These are phyloP conservation scores for Sesamia inferens DNA, from an alignment of 2,888 invertebrate species.

Conservation along the genomic window DNA sequence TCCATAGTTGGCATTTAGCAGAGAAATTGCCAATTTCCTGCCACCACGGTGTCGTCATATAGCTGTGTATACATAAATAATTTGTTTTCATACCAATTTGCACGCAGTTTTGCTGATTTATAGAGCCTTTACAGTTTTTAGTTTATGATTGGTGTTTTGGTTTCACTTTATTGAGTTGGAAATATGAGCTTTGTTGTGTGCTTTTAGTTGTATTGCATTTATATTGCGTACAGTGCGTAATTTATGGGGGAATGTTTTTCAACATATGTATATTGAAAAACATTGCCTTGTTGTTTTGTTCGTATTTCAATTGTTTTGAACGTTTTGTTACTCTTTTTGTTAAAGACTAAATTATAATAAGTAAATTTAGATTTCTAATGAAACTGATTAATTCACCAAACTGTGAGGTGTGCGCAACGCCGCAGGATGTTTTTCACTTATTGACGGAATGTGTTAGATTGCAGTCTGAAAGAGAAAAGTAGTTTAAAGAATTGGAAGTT, in stretches of 20 bases:
- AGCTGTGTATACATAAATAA: constrained; percentile 67
- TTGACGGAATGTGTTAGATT: no score
- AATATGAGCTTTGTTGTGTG: constrained; percentile 35
- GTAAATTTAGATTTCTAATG: no score
- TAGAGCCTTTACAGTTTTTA: constrained; percentile 43
- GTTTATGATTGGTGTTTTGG: constrained; percentile 42
- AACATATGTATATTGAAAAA: no score
- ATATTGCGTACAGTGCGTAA: constrained; percentile 5
- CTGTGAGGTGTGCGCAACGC: no score
- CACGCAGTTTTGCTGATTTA: constrained; percentile 61
- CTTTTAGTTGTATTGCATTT: constrained; percentile 2
- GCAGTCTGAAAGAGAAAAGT: no score
- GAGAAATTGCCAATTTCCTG: constrained; percentile 87
- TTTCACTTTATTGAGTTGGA: constrained; percentile 24
- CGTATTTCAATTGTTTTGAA: neutral
- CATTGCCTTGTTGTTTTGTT: neutral
- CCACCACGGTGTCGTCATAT: constrained; percentile 70
- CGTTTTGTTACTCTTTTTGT: neutral
- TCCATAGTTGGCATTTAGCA: constrained; percentile 61
- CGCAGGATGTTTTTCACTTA: no score
- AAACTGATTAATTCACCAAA: no score
- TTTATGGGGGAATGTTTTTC: neutral
- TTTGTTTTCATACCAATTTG: constrained; percentile 71
- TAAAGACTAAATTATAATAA: neutral
- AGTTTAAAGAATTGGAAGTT: no score